phyloP scores from a whole-genome alignment of 2,888 invertebrate genomes.

The Epiblema foenella region DNA sequence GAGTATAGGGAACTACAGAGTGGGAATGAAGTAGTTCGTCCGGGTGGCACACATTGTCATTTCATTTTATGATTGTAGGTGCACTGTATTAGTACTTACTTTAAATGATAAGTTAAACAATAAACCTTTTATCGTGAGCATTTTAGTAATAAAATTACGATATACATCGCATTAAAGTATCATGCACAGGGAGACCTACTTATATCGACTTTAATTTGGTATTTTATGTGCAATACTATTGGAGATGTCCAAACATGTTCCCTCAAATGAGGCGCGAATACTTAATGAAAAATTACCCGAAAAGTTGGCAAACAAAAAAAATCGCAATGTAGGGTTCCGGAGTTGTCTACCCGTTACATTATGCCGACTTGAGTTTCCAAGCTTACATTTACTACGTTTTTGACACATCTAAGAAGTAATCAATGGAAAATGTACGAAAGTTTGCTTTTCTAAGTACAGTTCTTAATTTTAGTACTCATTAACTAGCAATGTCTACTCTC shows the following conservation, averaged over 20 bases:
- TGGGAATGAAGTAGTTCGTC: conserved; percentile 21
- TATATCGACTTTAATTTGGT: not conserved
- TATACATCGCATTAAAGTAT: not conserved
- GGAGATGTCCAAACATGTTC: not conserved
- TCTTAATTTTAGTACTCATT: too few species aligned
- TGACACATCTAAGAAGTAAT: too few species aligned
- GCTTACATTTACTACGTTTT: too few species aligned
- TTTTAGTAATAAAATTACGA: not conserved
- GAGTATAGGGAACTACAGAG: conserved; percentile 31
- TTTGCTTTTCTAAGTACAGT: too few species aligned
- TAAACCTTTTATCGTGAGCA: conserved; percentile 4
- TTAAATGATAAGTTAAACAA: not conserved
- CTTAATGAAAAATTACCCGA: conserved; percentile 8
- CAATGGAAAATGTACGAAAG: too few species aligned
- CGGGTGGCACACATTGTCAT: conserved; percentile 26
- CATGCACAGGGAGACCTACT: conserved; percentile 26
- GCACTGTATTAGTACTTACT: not conserved
- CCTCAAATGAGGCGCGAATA: not conserved
- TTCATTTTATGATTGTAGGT: conserved; percentile 2
- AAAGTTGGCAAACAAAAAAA: not conserved
- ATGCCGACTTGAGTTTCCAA: too few species aligned
- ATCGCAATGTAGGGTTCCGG: too few species aligned
- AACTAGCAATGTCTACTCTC: too few species aligned
- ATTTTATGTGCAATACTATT: not conserved
- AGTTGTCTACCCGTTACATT: too few species aligned